phyloP scores from a whole-genome alignment of 1,140 invertebrate genomes.

The Sminthurinus signatus region DNA sequence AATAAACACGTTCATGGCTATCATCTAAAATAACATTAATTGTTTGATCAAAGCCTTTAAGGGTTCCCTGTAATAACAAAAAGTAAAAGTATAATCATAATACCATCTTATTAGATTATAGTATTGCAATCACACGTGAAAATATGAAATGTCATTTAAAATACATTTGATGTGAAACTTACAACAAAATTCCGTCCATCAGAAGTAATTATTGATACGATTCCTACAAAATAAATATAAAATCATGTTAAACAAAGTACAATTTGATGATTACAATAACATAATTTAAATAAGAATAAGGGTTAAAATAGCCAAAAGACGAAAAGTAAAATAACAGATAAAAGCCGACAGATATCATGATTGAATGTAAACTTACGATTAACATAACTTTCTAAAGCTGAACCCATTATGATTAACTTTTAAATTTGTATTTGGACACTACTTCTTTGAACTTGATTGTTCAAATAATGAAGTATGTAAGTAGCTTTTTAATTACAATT shows the following conservation, averaged over 20 bases:
- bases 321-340: too few relatives aligned
- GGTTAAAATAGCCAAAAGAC: too few relatives aligned
- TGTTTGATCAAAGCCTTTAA: constrained; percentile 95
- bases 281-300: too few relatives aligned
- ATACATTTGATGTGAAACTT: constrained; percentile 47
- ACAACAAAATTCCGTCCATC: constrained; percentile 94
- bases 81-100: too few relatives aligned
- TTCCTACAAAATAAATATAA: constrained; percentile 54
- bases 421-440: too few relatives aligned
- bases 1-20: constrained; percentile 96
- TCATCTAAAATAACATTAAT: constrained; percentile 97
- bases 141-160: neutral
- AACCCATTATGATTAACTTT: too few relatives aligned
- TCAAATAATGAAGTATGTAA: too few relatives aligned
- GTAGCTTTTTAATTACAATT: too few relatives aligned
- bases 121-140: neutral
- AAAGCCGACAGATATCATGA: neutral
- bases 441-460: too few relatives aligned
- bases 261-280: too few relatives aligned
- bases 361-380: constrained; percentile 28
- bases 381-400: constrained; percentile 28
- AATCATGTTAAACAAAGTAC: too few relatives aligned
- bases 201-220: constrained; percentile 87
- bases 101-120: neutral
- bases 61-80: too few relatives aligned